Percentiles rank a stretch among this genome's conserved stretches.
Evolutionary conservation across 2,113 vertebrate genomes (phyloP).

Genomic region (Ictalurus punctatus): DNA sequence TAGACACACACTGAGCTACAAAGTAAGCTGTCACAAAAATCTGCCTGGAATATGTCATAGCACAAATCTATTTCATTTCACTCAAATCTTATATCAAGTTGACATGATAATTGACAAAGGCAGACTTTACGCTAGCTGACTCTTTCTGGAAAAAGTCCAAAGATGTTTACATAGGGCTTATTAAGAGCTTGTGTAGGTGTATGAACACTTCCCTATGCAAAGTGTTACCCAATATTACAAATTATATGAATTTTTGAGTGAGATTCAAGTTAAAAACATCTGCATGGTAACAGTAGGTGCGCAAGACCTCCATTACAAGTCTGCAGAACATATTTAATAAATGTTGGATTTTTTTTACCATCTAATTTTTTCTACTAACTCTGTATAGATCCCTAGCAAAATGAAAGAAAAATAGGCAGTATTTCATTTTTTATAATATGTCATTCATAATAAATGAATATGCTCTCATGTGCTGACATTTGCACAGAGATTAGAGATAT

Average conservation of each 20-base stretch:
- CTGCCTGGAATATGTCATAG: background rate
- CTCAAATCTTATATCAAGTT: background rate
- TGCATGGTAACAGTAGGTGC: background rate
- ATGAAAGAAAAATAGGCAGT: background rate
- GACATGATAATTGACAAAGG: background rate
- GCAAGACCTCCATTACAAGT: background rate
- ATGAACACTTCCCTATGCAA: background rate
- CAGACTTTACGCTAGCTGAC: background rate
- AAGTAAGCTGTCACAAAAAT: background rate
- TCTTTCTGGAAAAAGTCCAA: background rate
- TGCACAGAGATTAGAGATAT: slow-evolving; percentile 30
- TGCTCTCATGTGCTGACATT: slow-evolving; percentile 35
- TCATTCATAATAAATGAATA: slow-evolving; percentile 23
- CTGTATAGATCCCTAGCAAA: background rate
- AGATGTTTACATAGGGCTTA: background rate
- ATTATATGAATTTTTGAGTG: background rate
- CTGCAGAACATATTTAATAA: background rate
- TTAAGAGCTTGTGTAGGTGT: background rate
- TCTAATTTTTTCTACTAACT: background rate
- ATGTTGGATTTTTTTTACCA: background rate
- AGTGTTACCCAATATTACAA: background rate
- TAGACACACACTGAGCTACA: background rate
- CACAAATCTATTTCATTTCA: background rate
- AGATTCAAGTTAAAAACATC: background rate
- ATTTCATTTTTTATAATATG: slow-evolving; percentile 15